Evolutionary conservation across 1,140 invertebrate species (phyloP).

Genomic region (Idris sp.): DNA sequence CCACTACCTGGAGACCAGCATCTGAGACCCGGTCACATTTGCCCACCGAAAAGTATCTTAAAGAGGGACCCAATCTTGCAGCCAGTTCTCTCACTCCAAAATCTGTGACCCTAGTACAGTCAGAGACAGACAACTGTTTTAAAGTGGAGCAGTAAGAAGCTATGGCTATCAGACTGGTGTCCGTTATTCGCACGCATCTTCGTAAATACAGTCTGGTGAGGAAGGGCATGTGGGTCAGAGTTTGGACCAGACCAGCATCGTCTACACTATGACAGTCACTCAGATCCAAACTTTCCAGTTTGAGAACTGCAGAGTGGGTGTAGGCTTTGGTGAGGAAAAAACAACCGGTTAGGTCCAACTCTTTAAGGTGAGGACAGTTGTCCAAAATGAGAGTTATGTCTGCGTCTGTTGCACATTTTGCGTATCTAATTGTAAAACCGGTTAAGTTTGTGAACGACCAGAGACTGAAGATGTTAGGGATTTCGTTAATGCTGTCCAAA

Average conservation of each 20-base stretch:
- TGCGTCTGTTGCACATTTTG: constrained; percentile 62
- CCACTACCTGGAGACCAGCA: constrained; percentile 91
- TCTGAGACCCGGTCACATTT: constrained; percentile 92
- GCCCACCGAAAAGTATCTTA: constrained; percentile 92
- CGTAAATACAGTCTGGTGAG: constrained; percentile 92
- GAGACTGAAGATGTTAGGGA: constrained; percentile 83
- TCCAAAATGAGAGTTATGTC: constrained; percentile 68
- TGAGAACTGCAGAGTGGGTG: constrained; percentile 81
- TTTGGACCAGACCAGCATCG: constrained; percentile 88
- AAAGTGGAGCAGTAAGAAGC: constrained; percentile 91
- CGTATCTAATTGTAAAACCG: constrained; percentile 68
- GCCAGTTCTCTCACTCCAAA: constrained; percentile 91
- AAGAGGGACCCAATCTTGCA: constrained; percentile 89
- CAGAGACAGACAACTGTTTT: constrained; percentile 92
- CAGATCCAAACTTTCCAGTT: constrained; percentile 86
- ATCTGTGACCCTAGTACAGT: constrained; percentile 93
- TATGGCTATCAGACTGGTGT: constrained; percentile 87
- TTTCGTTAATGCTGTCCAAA: constrained; percentile 85
- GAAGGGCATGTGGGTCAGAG: constrained; percentile 91
- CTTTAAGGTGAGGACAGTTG: constrained; percentile 67
- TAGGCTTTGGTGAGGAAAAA: constrained; percentile 82
- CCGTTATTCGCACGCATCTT: constrained; percentile 90
- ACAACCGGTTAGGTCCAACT: constrained; percentile 84
- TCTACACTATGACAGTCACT: constrained; percentile 91
- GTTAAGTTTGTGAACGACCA: constrained; percentile 71